These are phyloP conservation scores for Sarcoramphus papa DNA, from an alignment of 2,797 vertebrate genomes.

Conservation along the genomic window DNA sequence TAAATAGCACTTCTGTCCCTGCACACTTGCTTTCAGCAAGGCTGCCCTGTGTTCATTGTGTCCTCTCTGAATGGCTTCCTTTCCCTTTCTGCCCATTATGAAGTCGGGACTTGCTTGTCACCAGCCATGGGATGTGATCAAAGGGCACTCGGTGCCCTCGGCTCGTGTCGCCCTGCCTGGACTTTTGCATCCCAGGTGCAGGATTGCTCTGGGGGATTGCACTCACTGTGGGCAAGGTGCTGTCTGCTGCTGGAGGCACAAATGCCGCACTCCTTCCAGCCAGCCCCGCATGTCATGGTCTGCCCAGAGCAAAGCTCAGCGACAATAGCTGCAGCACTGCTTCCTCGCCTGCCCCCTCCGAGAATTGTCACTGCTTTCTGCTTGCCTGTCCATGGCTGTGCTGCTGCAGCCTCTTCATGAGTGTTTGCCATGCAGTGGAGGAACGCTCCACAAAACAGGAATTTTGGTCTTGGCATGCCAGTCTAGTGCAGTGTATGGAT, in stretches of 20 bases:
- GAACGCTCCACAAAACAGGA: neutral
- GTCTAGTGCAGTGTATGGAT: neutral
- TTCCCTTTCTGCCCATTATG: neutral
- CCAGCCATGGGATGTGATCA: neutral
- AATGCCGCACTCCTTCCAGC: neutral
- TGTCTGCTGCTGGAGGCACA: neutral
- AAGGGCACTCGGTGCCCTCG: neutral
- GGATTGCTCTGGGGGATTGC: neutral
- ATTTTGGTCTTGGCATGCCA: neutral
- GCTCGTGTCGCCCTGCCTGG: rapidly evolving
- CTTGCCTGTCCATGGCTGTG: rapidly evolving
- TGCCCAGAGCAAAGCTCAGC: neutral
- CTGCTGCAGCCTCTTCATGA: neutral
- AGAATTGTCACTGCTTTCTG: neutral
- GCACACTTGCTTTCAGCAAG: neutral
- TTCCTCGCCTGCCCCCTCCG: neutral
- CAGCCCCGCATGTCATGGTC: rapidly evolving
- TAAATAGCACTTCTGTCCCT: neutral
- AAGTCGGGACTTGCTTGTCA: neutral
- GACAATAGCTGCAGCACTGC: rapidly evolving
- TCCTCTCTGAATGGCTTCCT: neutral
- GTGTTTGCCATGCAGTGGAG: neutral
- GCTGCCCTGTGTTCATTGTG: neutral
- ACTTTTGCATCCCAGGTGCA: neutral
- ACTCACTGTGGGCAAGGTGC: neutral